Evolutionary conservation across 2,888 invertebrate species (phyloP), one percentile per base, ranked within the genome.

Genomic region (Heliconius ismenius): DNA sequence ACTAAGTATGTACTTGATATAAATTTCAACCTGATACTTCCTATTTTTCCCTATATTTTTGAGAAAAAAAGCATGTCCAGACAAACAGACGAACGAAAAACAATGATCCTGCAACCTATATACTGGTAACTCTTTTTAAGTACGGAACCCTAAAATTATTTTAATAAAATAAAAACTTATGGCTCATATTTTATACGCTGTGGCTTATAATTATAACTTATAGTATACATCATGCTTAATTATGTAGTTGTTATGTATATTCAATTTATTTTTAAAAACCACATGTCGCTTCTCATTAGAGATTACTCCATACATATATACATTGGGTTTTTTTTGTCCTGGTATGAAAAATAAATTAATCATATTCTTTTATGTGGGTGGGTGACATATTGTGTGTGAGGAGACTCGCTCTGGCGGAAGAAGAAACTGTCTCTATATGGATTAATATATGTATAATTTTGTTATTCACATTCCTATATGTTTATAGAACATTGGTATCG

Each of bases 301-400:
- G 0, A 67, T 67, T 39, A 67, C 36, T 65, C 4, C 4, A 39
- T 39, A 67, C 3, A 6, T n/a, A n/a, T n/a, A n/a, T 39, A 24
- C 15, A 15, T 39, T 6, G 24, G n/a, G 4, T 24, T 67, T 39
- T 67, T 67, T 7, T 67, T n/a, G 24, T 9, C 24, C 9, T 24
- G 24, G 39, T 24, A 24, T 67, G 15, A 24, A 67, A 39, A 67
- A 43, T 43, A 24, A 43, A 67, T 67, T 67, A 67, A 67, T 67
- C 39, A 67, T n/a, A n/a, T n/a, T n/a, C n/a, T 24, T 28, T 28
- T 28, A 24, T 13, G 15, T 39, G 67, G 1, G 39, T 39, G 39
- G 39, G 65, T 39, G 65, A 36, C 67, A 39, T 67, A 65, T 67
- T 67, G 36, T 65, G 36, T 36, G n/a, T n/a, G 15, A n/a, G 11